phyloP scores from a whole-genome alignment of 2,113 vertebrate genomes.

The Coptodon rendalli region DNA sequence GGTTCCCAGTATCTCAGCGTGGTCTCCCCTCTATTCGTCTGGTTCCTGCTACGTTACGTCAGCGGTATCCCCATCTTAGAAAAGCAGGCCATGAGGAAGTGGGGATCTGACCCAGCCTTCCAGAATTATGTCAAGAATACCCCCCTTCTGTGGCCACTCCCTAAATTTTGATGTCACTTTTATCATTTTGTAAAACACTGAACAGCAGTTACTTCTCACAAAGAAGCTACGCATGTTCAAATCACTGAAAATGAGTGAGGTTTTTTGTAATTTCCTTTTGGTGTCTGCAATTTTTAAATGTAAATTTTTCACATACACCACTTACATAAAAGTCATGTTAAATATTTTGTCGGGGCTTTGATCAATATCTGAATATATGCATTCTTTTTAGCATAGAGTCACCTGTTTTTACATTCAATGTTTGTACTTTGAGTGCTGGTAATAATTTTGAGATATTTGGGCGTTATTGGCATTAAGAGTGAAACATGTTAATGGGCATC shows the following conservation, averaged over 20 bases:
- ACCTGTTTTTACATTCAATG: background rate
- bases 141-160: constrained; percentile 74
- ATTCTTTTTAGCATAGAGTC: background rate
- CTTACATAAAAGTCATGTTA: background rate
- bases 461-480: background rate
- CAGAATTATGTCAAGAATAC: constrained; percentile 71
- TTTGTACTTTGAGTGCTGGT: background rate
- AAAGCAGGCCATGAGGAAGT: constrained; percentile 69
- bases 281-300: background rate
- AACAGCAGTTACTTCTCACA: background rate
- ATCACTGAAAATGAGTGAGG: background rate
- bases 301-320: background rate
- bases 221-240: background rate
- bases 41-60: constrained; percentile 73
- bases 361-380: background rate
- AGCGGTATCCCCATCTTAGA: constrained; percentile 78
- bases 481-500: background rate
- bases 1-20: constrained; percentile 69
- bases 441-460: background rate
- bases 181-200: background rate
- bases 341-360: background rate
- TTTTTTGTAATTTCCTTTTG: background rate
- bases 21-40: constrained; percentile 72
- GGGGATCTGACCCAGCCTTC: constrained; percentile 69
- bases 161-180: constrained; percentile 16